Percentiles rank a stretch among this genome's conserved stretches.
phyloP scores from a whole-genome alignment of 1,140 invertebrate species.

The Sminthurinus signatus region DNA sequence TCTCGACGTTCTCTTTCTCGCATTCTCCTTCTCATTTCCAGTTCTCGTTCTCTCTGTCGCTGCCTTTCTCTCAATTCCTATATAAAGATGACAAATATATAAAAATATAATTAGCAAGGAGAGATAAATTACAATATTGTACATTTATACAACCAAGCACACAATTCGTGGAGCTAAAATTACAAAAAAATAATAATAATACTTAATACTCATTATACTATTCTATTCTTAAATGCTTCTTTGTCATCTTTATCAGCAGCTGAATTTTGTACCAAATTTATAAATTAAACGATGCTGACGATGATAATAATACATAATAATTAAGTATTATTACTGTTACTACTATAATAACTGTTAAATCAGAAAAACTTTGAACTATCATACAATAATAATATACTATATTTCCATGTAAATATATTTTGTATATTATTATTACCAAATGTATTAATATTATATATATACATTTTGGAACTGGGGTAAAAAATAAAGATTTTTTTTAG shows the following conservation, averaged over 20 bases:
- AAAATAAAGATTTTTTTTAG: too few species aligned
- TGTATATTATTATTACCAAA: too few species aligned
- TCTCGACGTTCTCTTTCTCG: slow-evolving; percentile 61
- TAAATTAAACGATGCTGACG: too few species aligned
- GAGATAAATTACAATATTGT: background rate
- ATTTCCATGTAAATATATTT: too few species aligned
- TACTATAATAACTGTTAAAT: too few species aligned
- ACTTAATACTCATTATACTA: background rate
- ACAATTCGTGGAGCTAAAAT: background rate
- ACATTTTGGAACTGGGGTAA: too few species aligned
- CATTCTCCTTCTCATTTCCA: slow-evolving; percentile 63
- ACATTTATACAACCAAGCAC: background rate
- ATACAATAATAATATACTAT: too few species aligned
- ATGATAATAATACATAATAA: too few species aligned
- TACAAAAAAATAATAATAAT: background rate
- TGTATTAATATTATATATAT: too few species aligned
- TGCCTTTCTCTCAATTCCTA: slow-evolving; percentile 61
- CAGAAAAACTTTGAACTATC: too few species aligned
- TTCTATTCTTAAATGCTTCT: background rate
- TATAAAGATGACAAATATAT: background rate
- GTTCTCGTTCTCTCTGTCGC: slow-evolving; percentile 62
- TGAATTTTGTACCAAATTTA: background rate
- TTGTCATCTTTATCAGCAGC: background rate
- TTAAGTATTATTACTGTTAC: too few species aligned
- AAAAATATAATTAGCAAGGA: background rate